These are phyloP conservation scores for Isaurus tuberculatus DNA, from an alignment of 92 coral and sea anemone genomes.

Conservation along the genomic window DNA sequence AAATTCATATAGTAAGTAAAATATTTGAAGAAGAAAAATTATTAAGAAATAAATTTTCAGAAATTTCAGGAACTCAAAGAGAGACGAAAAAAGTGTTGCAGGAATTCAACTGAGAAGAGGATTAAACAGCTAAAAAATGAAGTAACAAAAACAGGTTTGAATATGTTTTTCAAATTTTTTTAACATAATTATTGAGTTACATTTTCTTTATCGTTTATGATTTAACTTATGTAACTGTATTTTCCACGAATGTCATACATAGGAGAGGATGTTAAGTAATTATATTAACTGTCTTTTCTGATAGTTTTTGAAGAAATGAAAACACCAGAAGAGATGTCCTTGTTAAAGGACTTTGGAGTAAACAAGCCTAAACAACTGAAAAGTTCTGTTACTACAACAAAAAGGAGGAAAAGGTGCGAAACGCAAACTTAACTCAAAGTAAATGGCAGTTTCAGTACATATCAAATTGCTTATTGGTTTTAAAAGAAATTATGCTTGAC, in stretches of 20 bases:
- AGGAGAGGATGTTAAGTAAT: background rate
- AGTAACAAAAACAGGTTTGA: conserved; percentile 71
- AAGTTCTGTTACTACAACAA: background rate
- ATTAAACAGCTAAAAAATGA: conserved; percentile 56
- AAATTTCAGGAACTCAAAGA: conserved; percentile 90
- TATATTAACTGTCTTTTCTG: background rate
- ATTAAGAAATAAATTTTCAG: conserved; percentile 25
- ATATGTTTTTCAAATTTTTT: background rate
- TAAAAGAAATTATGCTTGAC: background rate
- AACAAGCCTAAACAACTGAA: background rate
- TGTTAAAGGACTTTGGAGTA: conserved; percentile 30
- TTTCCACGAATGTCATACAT: background rate
- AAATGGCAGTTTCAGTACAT: too few relatives aligned
- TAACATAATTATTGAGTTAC: background rate
- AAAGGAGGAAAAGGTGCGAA: background rate
- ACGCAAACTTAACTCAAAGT: too few relatives aligned
- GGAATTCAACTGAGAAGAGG: conserved; percentile 67
- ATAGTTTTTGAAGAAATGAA: conserved; percentile 41
- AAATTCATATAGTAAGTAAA: too few relatives aligned
- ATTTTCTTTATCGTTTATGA: background rate
- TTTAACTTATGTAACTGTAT: too few relatives aligned
- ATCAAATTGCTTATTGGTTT: too few relatives aligned
- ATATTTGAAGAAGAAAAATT: too few relatives aligned
- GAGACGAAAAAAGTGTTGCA: conserved; percentile 72
- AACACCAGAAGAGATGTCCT: conserved; percentile 37